These are phyloP conservation scores for Cerceris ruficornis DNA, from an alignment of 2,888 invertebrate species.

Conservation along the genomic window DNA sequence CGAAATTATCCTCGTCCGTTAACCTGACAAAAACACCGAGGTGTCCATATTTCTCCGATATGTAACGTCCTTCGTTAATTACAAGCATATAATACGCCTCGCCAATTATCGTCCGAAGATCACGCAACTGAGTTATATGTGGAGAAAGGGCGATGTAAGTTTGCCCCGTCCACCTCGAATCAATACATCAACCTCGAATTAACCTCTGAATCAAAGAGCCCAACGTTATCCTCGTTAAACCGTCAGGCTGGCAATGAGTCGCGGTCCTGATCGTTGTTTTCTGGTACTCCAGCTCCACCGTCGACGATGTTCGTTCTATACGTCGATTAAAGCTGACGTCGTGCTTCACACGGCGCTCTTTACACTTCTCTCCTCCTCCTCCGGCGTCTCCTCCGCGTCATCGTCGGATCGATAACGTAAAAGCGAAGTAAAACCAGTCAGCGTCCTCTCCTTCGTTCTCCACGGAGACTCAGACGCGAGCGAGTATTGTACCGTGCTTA, in stretches of 20 bases:
- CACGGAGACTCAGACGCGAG: constrained; percentile 7
- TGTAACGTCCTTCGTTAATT: too few relatives aligned
- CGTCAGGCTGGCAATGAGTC: background rate
- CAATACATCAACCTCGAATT: constrained; percentile 26
- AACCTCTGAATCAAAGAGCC: constrained; percentile 14
- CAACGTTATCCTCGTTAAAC: constrained; percentile 22
- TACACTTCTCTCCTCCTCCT: constrained; percentile 15
- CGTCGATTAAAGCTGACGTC: constrained; percentile 47
- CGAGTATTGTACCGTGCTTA: background rate
- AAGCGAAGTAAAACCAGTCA: constrained; percentile 20
- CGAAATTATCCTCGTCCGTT: too few relatives aligned
- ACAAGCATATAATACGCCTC: too few relatives aligned
- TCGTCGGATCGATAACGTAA: constrained; percentile 43
- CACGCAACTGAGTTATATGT: background rate
- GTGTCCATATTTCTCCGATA: too few relatives aligned
- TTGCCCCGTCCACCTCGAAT: background rate
- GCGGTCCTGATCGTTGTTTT: constrained; percentile 19
- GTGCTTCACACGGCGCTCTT: constrained; percentile 22
- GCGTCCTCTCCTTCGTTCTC: constrained; percentile 3
- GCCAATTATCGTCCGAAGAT: too few relatives aligned
- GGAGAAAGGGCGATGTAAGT: background rate
- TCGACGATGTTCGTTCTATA: background rate
- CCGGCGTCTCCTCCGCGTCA: constrained; percentile 23
- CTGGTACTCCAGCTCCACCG: background rate
- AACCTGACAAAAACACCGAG: too few relatives aligned